Conservation (phyloP, 2,888 invertebrate species). For the Temnothorax ravouxi region DNA sequence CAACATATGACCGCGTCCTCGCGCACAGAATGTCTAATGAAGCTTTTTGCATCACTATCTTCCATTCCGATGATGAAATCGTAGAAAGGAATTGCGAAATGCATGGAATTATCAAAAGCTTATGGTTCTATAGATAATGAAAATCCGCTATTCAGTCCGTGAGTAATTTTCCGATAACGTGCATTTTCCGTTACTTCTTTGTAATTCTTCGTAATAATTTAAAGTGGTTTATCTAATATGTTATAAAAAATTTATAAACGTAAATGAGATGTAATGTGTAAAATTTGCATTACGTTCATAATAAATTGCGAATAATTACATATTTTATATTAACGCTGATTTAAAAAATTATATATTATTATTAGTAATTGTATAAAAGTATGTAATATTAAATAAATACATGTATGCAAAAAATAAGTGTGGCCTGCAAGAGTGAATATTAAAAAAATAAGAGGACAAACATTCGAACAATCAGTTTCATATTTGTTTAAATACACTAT, state of each 20-base stretch:
- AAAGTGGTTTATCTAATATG: conserved; percentile 28
- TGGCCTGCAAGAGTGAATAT: no score
- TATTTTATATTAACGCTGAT: conserved; percentile 11
- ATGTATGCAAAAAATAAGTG: no score
- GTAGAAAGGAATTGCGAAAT: conserved; percentile 54
- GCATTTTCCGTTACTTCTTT: conserved; percentile 10
- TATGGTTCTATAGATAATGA: conserved; percentile 42
- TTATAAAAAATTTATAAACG: conserved; percentile 11
- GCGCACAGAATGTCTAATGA: conserved; percentile 51
- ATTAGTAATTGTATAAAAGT: no score
- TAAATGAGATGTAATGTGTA: background rate
- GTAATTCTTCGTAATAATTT: conserved; percentile 12
- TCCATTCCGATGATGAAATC: conserved; percentile 53
- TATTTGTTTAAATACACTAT: background rate
- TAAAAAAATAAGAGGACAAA: background rate
- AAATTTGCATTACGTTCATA: conserved; percentile 7
- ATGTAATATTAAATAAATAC: background rate
- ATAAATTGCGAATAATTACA: background rate
- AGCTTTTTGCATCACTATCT: conserved; percentile 49
- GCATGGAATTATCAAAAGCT: conserved; percentile 43
- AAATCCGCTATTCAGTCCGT: conserved; percentile 38
- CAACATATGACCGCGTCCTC: conserved; percentile 38
- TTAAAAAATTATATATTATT: background rate
- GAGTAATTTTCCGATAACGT: conserved; percentile 44
- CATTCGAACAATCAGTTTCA: background rate